Evolutionary conservation across 2,797 vertebrate genomes (phyloP).

Genomic region (Leptoclinus maculatus): DNA sequence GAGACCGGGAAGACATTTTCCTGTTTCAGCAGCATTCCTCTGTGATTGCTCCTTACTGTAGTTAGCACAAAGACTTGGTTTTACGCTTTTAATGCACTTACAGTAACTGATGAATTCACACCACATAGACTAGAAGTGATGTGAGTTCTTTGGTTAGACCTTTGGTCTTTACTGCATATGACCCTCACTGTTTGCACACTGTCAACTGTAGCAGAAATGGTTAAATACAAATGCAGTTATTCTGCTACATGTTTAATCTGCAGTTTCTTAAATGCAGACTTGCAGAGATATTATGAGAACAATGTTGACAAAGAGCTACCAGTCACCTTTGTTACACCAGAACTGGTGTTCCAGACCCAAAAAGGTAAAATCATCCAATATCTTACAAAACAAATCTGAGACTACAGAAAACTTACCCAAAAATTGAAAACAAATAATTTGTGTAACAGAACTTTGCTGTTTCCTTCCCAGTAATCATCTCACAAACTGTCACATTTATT

Average conservation of each 20-base stretch:
- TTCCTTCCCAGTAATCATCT: neutral
- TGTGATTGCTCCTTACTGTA: slow-evolving; percentile 9
- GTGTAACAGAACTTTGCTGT: neutral
- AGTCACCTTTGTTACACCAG: neutral
- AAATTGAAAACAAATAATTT: neutral
- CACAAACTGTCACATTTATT: neutral
- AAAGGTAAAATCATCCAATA: neutral
- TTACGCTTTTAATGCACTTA: slow-evolving; percentile 8
- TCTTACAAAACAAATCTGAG: no score
- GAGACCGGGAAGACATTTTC: slow-evolving; percentile 49
- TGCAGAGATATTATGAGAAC: slow-evolving; percentile 36
- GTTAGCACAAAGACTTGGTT: neutral
- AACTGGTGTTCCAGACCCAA: neutral
- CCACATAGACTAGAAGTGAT: slow-evolving; percentile 15
- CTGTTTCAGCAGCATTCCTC: slow-evolving; percentile 47
- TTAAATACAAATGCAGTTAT: slow-evolving; percentile 2
- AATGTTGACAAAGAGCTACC: slow-evolving; percentile 41
- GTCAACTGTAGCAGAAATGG: neutral
- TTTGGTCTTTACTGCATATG: slow-evolving; percentile 13
- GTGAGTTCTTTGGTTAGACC: slow-evolving; percentile 1
- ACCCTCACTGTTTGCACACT: neutral
- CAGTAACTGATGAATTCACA: slow-evolving; percentile 7
- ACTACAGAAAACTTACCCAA: neutral
- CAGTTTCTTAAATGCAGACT: slow-evolving; percentile 20
- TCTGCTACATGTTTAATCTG: neutral